Evolutionary conservation across 1,140 invertebrate genomes (phyloP).

Genomic region (Ptiloglossa arizonensis): DNA sequence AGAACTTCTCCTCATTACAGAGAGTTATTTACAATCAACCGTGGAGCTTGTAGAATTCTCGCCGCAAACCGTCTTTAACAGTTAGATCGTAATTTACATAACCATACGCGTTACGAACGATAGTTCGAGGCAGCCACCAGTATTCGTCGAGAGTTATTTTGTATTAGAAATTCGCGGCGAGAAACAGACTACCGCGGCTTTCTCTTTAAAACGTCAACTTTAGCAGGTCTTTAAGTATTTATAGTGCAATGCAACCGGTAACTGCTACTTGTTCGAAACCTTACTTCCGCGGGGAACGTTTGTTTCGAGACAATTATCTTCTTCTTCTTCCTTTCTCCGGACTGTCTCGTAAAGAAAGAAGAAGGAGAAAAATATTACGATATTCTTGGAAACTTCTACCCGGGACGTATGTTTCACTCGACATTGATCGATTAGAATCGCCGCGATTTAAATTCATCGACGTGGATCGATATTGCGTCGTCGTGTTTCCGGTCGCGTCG

Average conservation of each 20-base stretch:
- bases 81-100: conserved; percentile 50
- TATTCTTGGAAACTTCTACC: no score
- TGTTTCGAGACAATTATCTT: background rate
- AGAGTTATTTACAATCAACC: conserved; percentile 31
- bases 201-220: conserved; percentile 19
- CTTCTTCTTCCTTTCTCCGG: background rate
- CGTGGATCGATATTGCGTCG: no score
- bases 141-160: conserved; percentile 8
- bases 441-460: no score
- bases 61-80: conserved; percentile 33
- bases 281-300: background rate
- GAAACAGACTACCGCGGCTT: conserved; percentile 4
- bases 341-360: background rate
- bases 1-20: conserved; percentile 22
- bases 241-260: conserved; percentile 21
- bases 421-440: no score
- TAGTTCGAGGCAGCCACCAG: background rate
- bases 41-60: background rate
- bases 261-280: background rate
- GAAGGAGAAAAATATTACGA: background rate
- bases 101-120: conserved; percentile 18
- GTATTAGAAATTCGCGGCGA: conserved; percentile 35
- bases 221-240: conserved; percentile 24
- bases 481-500: no score
- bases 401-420: no score